phyloP scores from a whole-genome alignment of 2,888 invertebrate genomes.

The Acrocyrtus sp. region DNA sequence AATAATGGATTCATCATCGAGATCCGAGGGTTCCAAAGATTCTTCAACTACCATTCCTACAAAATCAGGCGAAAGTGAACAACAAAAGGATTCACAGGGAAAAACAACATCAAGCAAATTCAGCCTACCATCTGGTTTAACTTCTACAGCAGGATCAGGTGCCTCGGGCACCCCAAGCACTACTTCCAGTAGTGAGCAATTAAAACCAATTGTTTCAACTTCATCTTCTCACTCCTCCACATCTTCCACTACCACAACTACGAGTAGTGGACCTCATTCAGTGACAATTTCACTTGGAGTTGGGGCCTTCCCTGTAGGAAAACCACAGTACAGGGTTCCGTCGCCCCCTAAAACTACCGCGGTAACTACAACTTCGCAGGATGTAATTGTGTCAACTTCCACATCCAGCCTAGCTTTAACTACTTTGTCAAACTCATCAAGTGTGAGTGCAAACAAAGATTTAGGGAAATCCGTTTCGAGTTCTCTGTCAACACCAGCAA shows the following conservation, averaged over 20 bases:
- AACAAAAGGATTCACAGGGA: conserved; percentile 16
- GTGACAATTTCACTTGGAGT: conserved; percentile 51
- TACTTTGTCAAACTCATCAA: conserved; percentile 1
- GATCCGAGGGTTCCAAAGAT: conserved; percentile 46
- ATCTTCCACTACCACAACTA: conserved; percentile 2
- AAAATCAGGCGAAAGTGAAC: conserved; percentile 30
- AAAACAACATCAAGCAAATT: conserved; percentile 16
- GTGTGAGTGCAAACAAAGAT: conserved; percentile 10
- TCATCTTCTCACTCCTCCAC: conserved; percentile 7
- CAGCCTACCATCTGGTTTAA: conserved; percentile 3
- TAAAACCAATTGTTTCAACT: not conserved
- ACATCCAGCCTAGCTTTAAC: conserved; percentile 13
- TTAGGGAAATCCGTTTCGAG: conserved; percentile 5
- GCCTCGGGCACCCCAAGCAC: conserved; percentile 2
- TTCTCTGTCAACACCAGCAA: not conserved
- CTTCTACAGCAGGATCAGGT: not conserved
- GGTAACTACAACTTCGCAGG: not conserved
- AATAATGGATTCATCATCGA: conserved; percentile 57
- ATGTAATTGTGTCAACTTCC: conserved; percentile 11
- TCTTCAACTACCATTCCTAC: conserved; percentile 35
- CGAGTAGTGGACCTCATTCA: conserved; percentile 32
- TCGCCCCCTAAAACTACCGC: conserved; percentile 35
- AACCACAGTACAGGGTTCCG: conserved; percentile 24
- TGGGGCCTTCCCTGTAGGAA: conserved; percentile 29
- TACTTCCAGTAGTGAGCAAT: conserved; percentile 1